A percentile compares a stretch with the other conserved stretches of the same genome.
phyloP scores from a whole-genome alignment of 2,113 vertebrate species.

The chimpanzee (Pan troglodytes) region DNA sequence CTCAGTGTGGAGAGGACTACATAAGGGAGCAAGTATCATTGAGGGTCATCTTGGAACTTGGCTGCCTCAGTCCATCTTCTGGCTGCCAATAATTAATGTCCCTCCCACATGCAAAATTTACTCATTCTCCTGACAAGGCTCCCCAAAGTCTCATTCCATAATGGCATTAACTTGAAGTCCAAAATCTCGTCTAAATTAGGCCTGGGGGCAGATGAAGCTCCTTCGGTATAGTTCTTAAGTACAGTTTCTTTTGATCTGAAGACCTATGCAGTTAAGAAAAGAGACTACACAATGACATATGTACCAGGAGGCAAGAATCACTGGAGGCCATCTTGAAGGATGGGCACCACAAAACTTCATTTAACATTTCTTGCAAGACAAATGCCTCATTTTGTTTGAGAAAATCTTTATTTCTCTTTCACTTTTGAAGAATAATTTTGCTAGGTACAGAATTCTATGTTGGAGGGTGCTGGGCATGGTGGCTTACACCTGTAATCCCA shows the following conservation, averaged over 20 bases:
- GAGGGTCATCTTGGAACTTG: background rate
- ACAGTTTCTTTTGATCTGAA: background rate
- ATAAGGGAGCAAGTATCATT: background rate
- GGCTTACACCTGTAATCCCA: too few relatives aligned
- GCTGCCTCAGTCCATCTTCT: background rate
- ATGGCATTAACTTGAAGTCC: background rate
- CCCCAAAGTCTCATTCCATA: background rate
- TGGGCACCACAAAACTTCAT: background rate
- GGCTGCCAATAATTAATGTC: background rate
- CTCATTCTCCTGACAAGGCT: background rate
- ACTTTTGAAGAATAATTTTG: background rate
- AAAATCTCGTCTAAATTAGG: background rate
- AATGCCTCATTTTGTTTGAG: background rate
- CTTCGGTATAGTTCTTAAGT: background rate
- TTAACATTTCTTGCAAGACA: background rate
- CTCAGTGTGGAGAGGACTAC: background rate
- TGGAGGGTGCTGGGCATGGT: background rate
- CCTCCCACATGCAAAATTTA: background rate
- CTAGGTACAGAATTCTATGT: background rate
- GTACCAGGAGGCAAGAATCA: background rate
- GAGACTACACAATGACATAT: background rate
- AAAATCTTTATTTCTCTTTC: background rate
- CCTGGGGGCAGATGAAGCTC: background rate
- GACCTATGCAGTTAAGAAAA: background rate
- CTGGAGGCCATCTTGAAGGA: background rate